Evolutionary conservation across 37 sponge, comb jelly and placozoan genomes (phyloP).

Genomic region (Dysidea cf. avara): DNA sequence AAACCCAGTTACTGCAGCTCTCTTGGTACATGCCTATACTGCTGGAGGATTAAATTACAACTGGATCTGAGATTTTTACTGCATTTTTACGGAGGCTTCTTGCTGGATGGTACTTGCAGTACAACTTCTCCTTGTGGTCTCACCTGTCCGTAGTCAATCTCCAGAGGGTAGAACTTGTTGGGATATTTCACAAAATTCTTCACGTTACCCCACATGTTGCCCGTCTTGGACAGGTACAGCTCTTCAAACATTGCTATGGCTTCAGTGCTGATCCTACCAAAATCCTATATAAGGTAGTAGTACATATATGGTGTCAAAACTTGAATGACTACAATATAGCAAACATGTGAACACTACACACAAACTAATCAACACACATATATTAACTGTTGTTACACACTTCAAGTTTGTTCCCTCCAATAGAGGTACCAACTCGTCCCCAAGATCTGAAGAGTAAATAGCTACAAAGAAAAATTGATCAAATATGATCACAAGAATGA

Average conservation of each 20-base stretch:
- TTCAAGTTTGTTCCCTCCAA: constrained; percentile 90
- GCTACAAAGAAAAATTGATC: constrained; percentile 3
- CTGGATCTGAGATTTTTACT: too few relatives aligned
- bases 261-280: constrained; percentile 10
- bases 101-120: too few relatives aligned
- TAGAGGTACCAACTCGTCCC: constrained; percentile 96
- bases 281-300: constrained; percentile 12
- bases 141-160: constrained; percentile 96
- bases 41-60: too few relatives aligned
- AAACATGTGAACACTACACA: background rate
- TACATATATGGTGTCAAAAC: too few relatives aligned
- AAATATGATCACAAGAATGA: too few relatives aligned
- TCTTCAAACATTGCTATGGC: constrained; percentile 59
- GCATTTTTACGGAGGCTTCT: too few relatives aligned
- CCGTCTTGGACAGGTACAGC: constrained; percentile 78
- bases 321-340: background rate
- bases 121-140: too few relatives aligned
- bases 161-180: constrained; percentile 94
- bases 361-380: background rate
- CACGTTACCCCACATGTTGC: constrained; percentile 65
- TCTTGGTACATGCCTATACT: too few relatives aligned
- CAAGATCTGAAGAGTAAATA: constrained; percentile 90
- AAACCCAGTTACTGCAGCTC: too few relatives aligned
- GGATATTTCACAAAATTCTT: constrained; percentile 65
- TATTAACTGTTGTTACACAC: too few relatives aligned